phyloP scores from a whole-genome alignment of 1,140 invertebrate species.

The Caenorhabditis briggsae region DNA sequence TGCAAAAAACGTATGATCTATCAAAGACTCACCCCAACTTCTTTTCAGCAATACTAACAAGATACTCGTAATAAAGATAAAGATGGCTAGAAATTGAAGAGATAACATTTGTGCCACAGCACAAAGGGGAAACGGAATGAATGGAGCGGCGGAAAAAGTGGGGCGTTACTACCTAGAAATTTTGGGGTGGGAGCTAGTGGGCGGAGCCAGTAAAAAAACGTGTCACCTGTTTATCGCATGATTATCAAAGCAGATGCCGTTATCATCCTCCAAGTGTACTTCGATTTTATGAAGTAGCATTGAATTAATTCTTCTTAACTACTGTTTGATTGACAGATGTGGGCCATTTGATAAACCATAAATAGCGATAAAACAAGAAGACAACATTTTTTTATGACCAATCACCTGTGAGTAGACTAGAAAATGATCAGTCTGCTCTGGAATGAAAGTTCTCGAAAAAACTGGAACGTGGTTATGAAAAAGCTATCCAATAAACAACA shows the following conservation, averaged over 20 bases:
- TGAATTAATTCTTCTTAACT: not conserved
- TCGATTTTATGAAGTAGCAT: not conserved
- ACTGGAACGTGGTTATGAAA: no score
- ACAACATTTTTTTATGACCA: no score
- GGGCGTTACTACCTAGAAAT: not conserved
- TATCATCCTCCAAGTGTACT: slow-evolving; percentile 30
- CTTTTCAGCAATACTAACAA: slow-evolving; percentile 11
- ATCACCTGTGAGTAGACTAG: no score
- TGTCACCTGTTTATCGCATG: slow-evolving; percentile 46
- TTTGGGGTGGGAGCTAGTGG: not conserved
- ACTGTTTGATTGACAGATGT: slow-evolving; percentile 14
- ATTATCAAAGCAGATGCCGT: not conserved
- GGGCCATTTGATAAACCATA: no score
- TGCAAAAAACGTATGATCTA: not conserved
- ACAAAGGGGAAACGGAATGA: not conserved
- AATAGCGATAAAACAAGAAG: no score
- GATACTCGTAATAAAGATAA: slow-evolving; percentile 4
- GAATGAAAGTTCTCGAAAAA: no score
- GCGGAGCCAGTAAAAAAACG: not conserved
- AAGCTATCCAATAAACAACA: no score
- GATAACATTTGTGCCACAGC: not conserved
- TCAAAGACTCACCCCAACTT: slow-evolving; percentile 11
- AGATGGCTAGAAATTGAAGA: not conserved
- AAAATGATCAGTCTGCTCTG: no score
- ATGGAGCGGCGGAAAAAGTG: not conserved